Evolutionary conservation across 2,113 vertebrate species (phyloP).

Genomic region (Jaculus jaculus): DNA sequence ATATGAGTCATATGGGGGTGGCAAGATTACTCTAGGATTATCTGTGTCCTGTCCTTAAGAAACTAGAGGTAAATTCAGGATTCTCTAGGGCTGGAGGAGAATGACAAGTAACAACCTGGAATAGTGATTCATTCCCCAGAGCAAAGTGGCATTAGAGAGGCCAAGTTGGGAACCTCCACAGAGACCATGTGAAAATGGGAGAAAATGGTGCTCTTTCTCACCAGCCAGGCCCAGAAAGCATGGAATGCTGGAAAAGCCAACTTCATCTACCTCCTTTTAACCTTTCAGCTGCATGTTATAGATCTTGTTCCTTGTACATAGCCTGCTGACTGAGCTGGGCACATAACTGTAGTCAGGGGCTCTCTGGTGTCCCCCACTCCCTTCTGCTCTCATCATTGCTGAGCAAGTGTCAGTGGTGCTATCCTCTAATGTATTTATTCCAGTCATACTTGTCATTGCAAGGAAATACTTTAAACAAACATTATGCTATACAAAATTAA

Average conservation of each 20-base stretch:
- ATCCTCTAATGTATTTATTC: constrained; percentile 5
- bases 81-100: not conserved
- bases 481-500: not conserved
- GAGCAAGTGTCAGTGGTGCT: not conserved
- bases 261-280: not conserved
- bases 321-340: not conserved
- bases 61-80: not conserved
- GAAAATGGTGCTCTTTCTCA: constrained; percentile 7
- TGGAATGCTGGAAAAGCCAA: not conserved
- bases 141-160: not conserved
- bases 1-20: not conserved
- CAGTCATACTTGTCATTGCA: not conserved
- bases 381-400: not conserved
- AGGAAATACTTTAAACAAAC: constrained; percentile 23
- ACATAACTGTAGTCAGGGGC: not conserved
- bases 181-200: not conserved
- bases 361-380: not conserved
- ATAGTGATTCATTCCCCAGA: not conserved
- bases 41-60: not conserved
- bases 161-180: not conserved
- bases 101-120: not conserved
- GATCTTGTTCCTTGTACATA: not conserved
- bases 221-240: not conserved
- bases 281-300: not conserved
- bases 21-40: not conserved